These are phyloP conservation scores for Physocephala rufipes DNA, from an alignment of 2,888 invertebrate genomes.

Conservation along the genomic window DNA sequence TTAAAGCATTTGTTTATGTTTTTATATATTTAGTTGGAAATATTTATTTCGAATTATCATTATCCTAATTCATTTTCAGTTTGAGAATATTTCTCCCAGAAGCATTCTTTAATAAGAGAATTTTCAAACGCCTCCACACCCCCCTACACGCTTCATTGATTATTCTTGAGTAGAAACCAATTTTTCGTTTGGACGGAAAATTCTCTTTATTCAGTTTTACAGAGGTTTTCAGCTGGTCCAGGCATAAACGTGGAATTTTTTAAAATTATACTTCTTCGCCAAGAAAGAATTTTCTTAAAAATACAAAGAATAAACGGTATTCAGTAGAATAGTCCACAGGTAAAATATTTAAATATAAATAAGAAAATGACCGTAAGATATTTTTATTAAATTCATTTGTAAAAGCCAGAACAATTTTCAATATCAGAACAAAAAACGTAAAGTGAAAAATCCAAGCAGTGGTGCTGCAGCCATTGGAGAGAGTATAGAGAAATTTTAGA, in stretches of 20 bases:
- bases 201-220: slow-evolving; percentile 37
- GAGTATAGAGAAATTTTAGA: slow-evolving; percentile 29
- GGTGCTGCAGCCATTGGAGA: not conserved
- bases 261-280: not conserved
- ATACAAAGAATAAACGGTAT: too few relatives aligned
- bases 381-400: not conserved
- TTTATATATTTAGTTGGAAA: not conserved
- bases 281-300: not conserved
- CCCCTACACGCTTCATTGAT: slow-evolving; percentile 16
- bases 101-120: too few relatives aligned
- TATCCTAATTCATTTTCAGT: not conserved
- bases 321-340: too few relatives aligned
- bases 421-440: slow-evolving; percentile 14
- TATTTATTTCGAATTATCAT: not conserved
- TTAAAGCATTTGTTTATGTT: not conserved
- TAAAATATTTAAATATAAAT: too few relatives aligned
- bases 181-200: slow-evolving; percentile 28
- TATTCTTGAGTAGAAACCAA: not conserved
- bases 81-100: not conserved
- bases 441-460: slow-evolving; percentile 45
- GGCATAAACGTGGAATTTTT: slow-evolving; percentile 28
- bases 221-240: slow-evolving; percentile 38
- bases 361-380: not conserved
- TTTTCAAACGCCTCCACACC: not conserved
- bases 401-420: not conserved